Evolutionary conservation across 2,797 vertebrate genomes (phyloP).

Genomic region (Sparus aurata): DNA sequence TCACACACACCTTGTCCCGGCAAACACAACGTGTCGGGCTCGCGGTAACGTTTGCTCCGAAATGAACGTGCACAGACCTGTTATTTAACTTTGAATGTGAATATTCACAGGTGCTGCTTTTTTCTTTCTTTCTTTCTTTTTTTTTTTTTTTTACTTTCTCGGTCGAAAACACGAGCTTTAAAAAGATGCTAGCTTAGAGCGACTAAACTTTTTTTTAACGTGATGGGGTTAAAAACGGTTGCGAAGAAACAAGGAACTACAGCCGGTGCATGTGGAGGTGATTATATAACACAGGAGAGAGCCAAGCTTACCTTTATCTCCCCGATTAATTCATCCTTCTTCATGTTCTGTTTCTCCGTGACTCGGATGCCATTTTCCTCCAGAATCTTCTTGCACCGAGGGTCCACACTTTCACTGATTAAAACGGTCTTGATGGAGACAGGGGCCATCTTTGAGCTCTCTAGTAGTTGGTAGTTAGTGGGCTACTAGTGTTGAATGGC

Average conservation of each 20-base stretch:
- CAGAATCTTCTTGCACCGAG: constrained; percentile 90
- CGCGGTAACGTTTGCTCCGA: neutral
- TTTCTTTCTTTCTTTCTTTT: too few species aligned
- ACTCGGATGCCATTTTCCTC: constrained; percentile 91
- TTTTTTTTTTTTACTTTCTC: neutral
- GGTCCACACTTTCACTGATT: constrained; percentile 95
- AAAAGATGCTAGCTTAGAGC: neutral
- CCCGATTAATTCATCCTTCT: constrained; percentile 88
- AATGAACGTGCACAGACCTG: neutral
- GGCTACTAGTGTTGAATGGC: constrained; percentile 10
- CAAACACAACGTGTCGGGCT: neutral
- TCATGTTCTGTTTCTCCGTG: constrained; percentile 90
- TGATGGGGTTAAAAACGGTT: neutral
- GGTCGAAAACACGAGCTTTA: neutral
- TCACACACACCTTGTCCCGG: neutral
- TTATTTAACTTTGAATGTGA: neutral
- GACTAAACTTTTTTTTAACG: constrained; percentile 13
- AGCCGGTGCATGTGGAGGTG: neutral
- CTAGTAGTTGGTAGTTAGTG: neutral
- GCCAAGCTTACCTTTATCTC: constrained; percentile 89
- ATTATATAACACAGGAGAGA: neutral
- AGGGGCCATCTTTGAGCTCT: constrained; percentile 85
- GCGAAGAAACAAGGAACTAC: neutral
- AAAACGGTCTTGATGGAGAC: constrained; percentile 87
- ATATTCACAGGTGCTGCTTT: neutral